Base-by-base conservation (phyloP, 2,113 vertebrate species). In the Corynorhinus townsendii region DNA sequence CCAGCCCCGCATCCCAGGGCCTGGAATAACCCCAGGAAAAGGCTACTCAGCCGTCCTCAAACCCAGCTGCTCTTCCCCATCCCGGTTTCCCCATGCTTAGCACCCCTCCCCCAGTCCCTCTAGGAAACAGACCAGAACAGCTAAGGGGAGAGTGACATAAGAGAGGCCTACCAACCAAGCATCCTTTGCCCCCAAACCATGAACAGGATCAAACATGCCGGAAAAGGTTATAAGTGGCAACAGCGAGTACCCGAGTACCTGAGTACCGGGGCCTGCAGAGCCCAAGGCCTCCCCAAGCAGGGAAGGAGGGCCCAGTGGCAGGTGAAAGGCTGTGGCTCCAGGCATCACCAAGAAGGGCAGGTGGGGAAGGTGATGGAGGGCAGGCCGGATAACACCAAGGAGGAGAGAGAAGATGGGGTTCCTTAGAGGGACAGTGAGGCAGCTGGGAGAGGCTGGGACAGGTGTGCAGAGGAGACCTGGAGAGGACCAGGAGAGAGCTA, bases 71-170 rank as follows among this genome's bases (percentile, higher is more conserved):
- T 72, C 91, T 87, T 71, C 22, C 14, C 80, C 30, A 80, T 24
- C 20, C 83, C 64, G 59, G 49, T 40, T 76, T 54, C 33, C 30
- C 77, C 26, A 1, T 1, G 79, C 68, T 84, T 26, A 91, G 47
- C 66, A 85, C 17, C 33, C 43, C 52, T 19, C 49, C 28, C 52
- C 7, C 2, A 24, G 49, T n/a, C 49, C 66, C 43, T 84, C 87
- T 52, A 96, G 95, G 91, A 96, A 81, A 91, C 43, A 86, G 82
- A 81, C 47, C 59, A 75, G 40, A 92, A 82, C 68, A 75, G 43
- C 87, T 26, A 45, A 33, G n/a, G 49, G 9, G 49, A 89, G 20
- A 75, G 49, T 28, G 54, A 30, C 69, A 8, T 11, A 8, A 66
- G 68, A 73, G 87, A 89, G 91, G 86, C 62, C 83, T 38, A 43